Evolutionary conservation across 37 sponge, comb jelly and placozoan species (phyloP).

Genomic region (Axinella damicornis): DNA sequence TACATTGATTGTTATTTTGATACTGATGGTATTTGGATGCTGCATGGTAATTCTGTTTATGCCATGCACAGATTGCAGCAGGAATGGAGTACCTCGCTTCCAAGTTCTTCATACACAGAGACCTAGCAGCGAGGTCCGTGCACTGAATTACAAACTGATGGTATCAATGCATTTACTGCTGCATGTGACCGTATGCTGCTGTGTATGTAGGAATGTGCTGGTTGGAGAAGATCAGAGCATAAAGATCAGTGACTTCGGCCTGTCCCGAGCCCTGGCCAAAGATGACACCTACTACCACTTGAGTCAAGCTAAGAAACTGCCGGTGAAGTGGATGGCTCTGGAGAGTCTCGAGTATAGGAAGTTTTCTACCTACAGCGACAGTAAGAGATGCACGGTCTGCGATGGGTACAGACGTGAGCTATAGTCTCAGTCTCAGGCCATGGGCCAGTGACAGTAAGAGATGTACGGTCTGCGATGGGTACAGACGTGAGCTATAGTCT

Average conservation of each 20-base stretch:
- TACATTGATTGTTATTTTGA: too few species aligned
- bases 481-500: too few species aligned
- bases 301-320: conserved; percentile 26
- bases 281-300: conserved; percentile 44
- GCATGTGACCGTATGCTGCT: too few species aligned
- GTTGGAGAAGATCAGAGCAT: conserved; percentile 31
- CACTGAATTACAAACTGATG: too few species aligned
- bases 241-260: conserved; percentile 65
- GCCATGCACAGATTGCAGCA: conserved; percentile 50
- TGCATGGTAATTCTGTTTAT: too few species aligned
- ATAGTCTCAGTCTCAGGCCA: too few species aligned
- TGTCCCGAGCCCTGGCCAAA: conserved; percentile 40
- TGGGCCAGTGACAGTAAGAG: too few species aligned
- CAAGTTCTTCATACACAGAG: conserved; percentile 72
- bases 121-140: conserved; percentile 61
- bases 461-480: too few species aligned
- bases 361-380: conserved; percentile 67
- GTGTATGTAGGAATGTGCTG: conserved; percentile 39
- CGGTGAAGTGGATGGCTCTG: conserved; percentile 77
- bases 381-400: conserved; percentile 13
- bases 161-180: too few species aligned
- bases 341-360: conserved; percentile 51
- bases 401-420: neutral
- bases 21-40: too few species aligned
- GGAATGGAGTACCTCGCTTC: conserved; percentile 74